phyloP scores from a whole-genome alignment of 2,797 vertebrate species.

The Clamator glandarius region DNA sequence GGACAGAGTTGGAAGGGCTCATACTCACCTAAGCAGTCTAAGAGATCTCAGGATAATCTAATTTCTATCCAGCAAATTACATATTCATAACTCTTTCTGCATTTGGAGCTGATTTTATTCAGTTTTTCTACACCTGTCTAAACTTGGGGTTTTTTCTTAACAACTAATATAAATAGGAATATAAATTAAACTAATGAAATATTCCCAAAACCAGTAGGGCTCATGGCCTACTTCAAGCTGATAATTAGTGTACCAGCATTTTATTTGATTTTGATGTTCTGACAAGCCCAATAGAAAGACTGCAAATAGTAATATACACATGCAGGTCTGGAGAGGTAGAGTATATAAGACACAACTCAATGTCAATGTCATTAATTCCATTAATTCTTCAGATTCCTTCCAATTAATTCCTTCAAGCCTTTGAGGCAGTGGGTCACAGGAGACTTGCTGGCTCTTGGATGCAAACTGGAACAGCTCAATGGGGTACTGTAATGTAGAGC shows the following conservation, averaged over 20 bases:
- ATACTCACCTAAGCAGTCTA: not conserved
- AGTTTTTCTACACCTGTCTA: not conserved
- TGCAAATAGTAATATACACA: not conserved
- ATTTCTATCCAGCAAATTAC: not conserved
- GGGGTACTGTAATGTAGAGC: constrained; percentile 1
- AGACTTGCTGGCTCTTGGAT: not conserved
- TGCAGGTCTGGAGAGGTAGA: not conserved
- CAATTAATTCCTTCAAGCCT: constrained; percentile 22
- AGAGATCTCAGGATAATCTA: not conserved
- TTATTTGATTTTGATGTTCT: not conserved
- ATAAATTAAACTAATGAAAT: not conserved
- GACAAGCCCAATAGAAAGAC: not conserved
- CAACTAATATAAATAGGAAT: not conserved
- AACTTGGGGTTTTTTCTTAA: not conserved
- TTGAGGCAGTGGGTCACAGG: not conserved
- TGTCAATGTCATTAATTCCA: not conserved
- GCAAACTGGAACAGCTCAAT: not conserved
- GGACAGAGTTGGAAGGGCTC: not conserved
- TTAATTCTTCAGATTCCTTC: constrained; percentile 26
- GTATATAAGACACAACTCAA: not conserved
- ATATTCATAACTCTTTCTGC: not conserved
- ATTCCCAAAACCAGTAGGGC: not conserved
- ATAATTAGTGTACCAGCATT: not conserved
- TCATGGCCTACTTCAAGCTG: not conserved
- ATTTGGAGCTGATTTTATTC: not conserved